A percentile compares a stretch with the other conserved stretches of the same genome.
Conservation (phyloP, 37 sponge, comb jelly and placozoan species). For the Eunapius fragilis region DNA sequence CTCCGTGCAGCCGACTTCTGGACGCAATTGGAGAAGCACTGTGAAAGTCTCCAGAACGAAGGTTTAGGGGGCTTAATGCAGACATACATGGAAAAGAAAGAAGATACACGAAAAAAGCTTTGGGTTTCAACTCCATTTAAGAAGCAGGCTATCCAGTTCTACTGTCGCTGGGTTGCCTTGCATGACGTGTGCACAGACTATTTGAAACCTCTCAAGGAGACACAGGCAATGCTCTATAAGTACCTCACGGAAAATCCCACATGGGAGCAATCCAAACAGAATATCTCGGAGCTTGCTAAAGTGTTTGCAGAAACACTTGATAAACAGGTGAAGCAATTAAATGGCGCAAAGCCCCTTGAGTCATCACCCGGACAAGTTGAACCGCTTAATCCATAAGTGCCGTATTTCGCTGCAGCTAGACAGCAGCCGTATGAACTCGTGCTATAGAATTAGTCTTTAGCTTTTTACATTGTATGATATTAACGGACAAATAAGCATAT, state of each 20-base stretch:
- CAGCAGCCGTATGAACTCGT: too few relatives aligned
- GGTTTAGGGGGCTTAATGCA: conserved; percentile 29
- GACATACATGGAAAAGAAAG: conserved; percentile 25
- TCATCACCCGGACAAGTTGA: too few relatives aligned
- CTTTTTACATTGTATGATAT: too few relatives aligned
- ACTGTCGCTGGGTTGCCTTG: conserved; percentile 71
- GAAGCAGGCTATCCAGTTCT: conserved; percentile 38
- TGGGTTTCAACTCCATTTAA: conserved; percentile 55
- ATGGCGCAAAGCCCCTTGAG: too few relatives aligned
- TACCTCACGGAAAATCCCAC: conserved; percentile 66
- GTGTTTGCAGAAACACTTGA: neutral
- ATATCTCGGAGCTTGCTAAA: conserved; percentile 26
- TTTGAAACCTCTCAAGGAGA: conserved; percentile 46
- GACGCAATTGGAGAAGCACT: conserved; percentile 63
- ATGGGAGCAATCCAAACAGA: conserved; percentile 26
- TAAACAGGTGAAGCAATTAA: too few relatives aligned
- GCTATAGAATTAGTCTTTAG: too few relatives aligned
- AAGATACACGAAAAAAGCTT: conserved; percentile 34
- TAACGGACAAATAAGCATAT: too few relatives aligned
- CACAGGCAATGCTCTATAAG: conserved; percentile 52
- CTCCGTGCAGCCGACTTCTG: conserved; percentile 66
- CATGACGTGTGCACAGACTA: conserved; percentile 44
- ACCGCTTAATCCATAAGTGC: too few relatives aligned
- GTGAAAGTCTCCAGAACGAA: conserved; percentile 21
- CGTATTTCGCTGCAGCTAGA: too few relatives aligned